Evolutionary conservation across 2,888 invertebrate species (phyloP), one percentile per base, ranked within the genome.

Genomic region (Amorpha juglandis): DNA sequence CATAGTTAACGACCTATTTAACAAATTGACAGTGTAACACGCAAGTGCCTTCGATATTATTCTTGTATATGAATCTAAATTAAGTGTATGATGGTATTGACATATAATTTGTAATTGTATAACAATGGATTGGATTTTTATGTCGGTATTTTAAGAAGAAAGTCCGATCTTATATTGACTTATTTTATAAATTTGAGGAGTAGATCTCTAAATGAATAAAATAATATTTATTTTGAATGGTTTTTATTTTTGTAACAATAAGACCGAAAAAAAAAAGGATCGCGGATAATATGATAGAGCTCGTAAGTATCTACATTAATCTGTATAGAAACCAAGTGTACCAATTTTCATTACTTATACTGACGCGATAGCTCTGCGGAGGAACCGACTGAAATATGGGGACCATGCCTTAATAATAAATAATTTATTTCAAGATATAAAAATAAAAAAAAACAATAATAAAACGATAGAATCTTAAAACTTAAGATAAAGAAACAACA

Each of bases 201-300:
- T 86, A 69, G 81, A 87, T 73, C 82, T 85, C 84, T 81, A 58
- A 58, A 58, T 58, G 71, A 87, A 86, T 88, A 87, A 87, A 82
- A 65, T 75, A 71, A 78, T 86, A 82, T 84, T 86, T 83, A 82
- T 83, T 78, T 65, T 68, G 58, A 47, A 67, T 27, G 27, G 27
- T 63, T 58, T 63, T 12, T 45, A 63, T 74, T 68, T 71, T 68
- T 51, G 63, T 68, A 58, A 38, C 62, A 63, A 51, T 9, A 3
- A 62, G 3, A 27, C 27, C 27, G 4, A 1, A 27, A 4, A 27
- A 27, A 27, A 1, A 27, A 27, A 27, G 27, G 4, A 3, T 3
- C 2, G 4, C 27, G 27, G 4, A 27, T 27, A 27, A 27, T 27
- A 27, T 27, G 27, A 3, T 27, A 27, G 27, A 27, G 27, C 4